Evolutionary conservation across 2,113 vertebrate species (phyloP).

Genomic region (Desmodus rotundus): DNA sequence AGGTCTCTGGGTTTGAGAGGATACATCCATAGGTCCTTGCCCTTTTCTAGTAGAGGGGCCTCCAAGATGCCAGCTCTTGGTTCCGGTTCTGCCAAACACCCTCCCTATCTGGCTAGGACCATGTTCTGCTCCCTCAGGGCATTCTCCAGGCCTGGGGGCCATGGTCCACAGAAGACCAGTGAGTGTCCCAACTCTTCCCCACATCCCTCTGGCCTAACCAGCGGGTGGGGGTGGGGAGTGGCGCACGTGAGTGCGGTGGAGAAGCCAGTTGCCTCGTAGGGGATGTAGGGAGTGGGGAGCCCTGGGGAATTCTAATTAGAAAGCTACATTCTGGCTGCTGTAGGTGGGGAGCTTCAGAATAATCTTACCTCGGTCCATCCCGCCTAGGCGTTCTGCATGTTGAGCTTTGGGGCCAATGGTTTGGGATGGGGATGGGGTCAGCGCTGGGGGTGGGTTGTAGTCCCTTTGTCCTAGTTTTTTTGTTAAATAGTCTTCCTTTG

Average conservation of each 20-base stretch:
- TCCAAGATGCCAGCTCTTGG: background rate
- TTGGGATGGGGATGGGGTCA: background rate
- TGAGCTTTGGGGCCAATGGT: background rate
- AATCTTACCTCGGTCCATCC: background rate
- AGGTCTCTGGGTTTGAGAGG: background rate
- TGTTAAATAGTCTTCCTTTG: background rate
- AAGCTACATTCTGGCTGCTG: background rate
- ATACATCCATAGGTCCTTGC: background rate
- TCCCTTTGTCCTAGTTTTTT: background rate
- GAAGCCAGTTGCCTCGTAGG: background rate
- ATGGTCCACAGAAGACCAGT: background rate
- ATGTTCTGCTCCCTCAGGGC: background rate
- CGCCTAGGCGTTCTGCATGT: background rate
- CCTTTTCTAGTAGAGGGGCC: background rate
- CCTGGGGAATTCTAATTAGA: background rate
- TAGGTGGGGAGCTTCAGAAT: background rate
- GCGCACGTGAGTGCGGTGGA: background rate
- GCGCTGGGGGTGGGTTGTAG: background rate
- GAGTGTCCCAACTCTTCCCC: background rate
- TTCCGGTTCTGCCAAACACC: background rate
- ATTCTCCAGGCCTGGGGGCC: background rate
- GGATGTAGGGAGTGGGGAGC: background rate
- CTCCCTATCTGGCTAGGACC: background rate
- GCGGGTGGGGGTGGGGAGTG: background rate
- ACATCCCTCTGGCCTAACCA: background rate